Evolutionary conservation across 1,140 invertebrate genomes (phyloP).

Genomic region (Aleiodes sp.): DNA sequence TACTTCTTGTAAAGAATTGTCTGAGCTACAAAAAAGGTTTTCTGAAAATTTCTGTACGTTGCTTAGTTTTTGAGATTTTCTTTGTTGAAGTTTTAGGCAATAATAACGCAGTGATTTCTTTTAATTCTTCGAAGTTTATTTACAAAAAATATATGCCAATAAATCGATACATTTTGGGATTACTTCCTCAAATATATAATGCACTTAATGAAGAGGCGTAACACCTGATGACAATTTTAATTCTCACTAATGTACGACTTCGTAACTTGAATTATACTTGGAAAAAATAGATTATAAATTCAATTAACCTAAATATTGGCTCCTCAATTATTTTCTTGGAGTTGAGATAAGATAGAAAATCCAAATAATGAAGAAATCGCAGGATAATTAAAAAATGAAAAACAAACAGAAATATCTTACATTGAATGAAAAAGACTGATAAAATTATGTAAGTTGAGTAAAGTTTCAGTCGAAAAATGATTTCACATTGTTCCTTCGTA

Average conservation of each 20-base stretch:
- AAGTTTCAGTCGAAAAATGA: too few relatives aligned
- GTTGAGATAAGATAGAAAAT: background rate
- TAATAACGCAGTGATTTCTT: background rate
- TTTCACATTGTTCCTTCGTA: too few relatives aligned
- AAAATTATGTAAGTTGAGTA: too few relatives aligned
- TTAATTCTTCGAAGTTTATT: conserved; percentile 23
- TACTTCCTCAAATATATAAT: background rate
- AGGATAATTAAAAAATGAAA: background rate
- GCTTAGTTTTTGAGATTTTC: too few relatives aligned
- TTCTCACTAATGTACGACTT: background rate
- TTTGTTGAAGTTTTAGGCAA: background rate
- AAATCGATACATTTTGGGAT: background rate
- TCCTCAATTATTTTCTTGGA: background rate
- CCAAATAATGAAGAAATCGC: too few relatives aligned
- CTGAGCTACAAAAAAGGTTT: too few relatives aligned
- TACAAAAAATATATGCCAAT: conserved; percentile 36
- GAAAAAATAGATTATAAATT: background rate
- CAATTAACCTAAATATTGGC: background rate
- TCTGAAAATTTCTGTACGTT: too few relatives aligned
- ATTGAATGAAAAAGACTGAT: too few relatives aligned
- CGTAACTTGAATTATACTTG: background rate
- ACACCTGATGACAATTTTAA: background rate
- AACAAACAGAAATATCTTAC: conserved; percentile 1
- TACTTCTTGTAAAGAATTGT: too few relatives aligned
- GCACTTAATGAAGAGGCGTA: background rate